Percentiles rank a stretch among this genome's conserved stretches.
Evolutionary conservation across 2,888 invertebrate genomes (phyloP).

Genomic region (Aelia acuminata): DNA sequence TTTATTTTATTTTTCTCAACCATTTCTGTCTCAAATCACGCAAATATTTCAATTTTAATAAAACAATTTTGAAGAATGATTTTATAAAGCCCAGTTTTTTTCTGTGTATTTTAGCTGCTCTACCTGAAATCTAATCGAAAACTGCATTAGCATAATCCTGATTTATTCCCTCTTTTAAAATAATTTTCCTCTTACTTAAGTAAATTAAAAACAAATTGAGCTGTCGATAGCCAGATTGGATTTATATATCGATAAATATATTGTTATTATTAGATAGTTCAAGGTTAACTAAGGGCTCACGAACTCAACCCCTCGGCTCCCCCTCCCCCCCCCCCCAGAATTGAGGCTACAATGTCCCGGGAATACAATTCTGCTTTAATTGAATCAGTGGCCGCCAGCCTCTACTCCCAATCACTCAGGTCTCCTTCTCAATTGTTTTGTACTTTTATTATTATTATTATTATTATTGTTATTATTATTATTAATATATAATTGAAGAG

Average conservation of each 20-base stretch:
- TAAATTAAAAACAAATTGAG: conserved; percentile 32
- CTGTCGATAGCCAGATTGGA: not conserved
- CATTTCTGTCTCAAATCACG: too few species aligned
- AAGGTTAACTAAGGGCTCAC: conserved; percentile 2
- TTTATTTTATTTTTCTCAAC: too few species aligned
- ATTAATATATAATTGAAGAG: too few species aligned
- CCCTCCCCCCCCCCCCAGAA: too few species aligned
- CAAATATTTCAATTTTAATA: too few species aligned
- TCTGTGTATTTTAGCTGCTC: too few species aligned
- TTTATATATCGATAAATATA: too few species aligned
- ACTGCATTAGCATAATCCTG: not conserved
- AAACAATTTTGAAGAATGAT: too few species aligned
- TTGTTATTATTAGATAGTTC: not conserved
- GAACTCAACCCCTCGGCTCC: not conserved
- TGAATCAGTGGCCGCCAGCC: not conserved
- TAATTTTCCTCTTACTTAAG: conserved; percentile 7
- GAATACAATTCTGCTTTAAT: not conserved
- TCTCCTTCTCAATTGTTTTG: too few species aligned
- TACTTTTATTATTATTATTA: too few species aligned
- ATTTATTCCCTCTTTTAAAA: not conserved
- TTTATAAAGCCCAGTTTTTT: too few species aligned
- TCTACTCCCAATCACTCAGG: not conserved
- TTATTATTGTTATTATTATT: too few species aligned
- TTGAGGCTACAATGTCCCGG: not conserved
- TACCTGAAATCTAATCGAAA: not conserved